Base-by-base conservation (phyloP, 2,888 invertebrate genomes). In the Amblyjoppa fuscipennis region DNA sequence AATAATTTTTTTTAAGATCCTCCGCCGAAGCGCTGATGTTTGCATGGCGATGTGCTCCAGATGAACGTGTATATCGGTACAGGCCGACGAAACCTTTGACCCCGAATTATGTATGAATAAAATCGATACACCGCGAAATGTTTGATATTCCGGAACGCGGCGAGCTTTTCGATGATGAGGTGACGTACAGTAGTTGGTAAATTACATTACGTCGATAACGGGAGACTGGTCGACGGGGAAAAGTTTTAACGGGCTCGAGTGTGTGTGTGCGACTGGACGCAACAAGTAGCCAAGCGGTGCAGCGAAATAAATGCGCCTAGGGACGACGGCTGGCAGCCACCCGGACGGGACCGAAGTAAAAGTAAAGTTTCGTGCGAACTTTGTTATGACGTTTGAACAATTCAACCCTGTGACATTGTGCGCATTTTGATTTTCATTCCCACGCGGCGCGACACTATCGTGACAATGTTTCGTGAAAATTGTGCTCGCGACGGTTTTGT, bases 281-380 rank as follows among this genome's bases (percentile, higher is more conserved):
- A 82, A 82, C 81, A 71, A 82, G 81, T 82, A 71, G 76, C 61
- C 41, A 64, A 51, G 34, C 45, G 16, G 3, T 68, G 77, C 41
- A 68, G 25, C 53, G n/a, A 41, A 51, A 16, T 49, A 49, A 70
- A 75, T 56, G 5, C 59, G 59, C 25, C 28, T 28, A 28, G 59
- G 11, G 11, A 11, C 9, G 28, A 1, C 59, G 34, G 13, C 20
- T 53, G 71, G 20, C 49, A 28, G 59, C 25, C 11, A 59, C 28
- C 59, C 59, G 3, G 13, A 28, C 4, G n/a, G 20, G 28, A 59
- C 9, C 20, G 25, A 4, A 25, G 59, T 59, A 28, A 59, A 59
- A 3, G 11, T 59, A 59, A 59, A 59, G 59, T 59, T 28, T 59
- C 4, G 7, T 9, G 25, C 28, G 13, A 59, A 59, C 28, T 59